phyloP scores from a whole-genome alignment of 1,140 invertebrate species.

The Paraescarpia echinospica region DNA sequence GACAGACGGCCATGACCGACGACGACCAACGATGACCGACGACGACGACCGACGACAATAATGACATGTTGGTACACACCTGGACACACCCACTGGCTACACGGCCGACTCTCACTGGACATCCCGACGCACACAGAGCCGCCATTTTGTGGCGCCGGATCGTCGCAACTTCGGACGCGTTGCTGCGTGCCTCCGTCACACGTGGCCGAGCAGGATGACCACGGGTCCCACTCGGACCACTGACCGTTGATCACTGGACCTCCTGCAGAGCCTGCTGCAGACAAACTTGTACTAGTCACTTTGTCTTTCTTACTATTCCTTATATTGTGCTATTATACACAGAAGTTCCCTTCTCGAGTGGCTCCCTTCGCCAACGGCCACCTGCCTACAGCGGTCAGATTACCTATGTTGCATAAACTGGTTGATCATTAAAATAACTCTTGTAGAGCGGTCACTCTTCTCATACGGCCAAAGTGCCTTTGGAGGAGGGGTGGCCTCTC shows the following conservation, averaged over 20 bases:
- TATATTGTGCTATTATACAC: neutral
- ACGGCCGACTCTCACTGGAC: neutral
- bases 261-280: neutral
- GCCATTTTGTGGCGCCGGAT: conserved; percentile 18
- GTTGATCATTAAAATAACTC: too few species aligned
- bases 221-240: conserved; percentile 34
- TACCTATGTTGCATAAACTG: too few species aligned
- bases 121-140: neutral
- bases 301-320: neutral
- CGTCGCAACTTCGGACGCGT: conserved; percentile 24
- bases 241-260: conserved; percentile 28
- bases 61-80: neutral
- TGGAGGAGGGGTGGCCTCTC: too few species aligned
- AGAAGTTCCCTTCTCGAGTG: too few species aligned
- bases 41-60: neutral
- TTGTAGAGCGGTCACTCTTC: too few species aligned
- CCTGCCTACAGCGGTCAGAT: too few species aligned
- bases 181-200: conserved; percentile 27
- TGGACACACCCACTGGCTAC: neutral
- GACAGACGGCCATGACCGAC: too few species aligned
- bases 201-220: conserved; percentile 22
- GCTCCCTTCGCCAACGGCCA: too few species aligned
- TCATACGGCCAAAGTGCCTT: too few species aligned
- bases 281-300: neutral
- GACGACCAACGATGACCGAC: too few species aligned